Base-by-base conservation (phyloP, 2,797 vertebrate species). In the Mormyrops attenuatus region DNA sequence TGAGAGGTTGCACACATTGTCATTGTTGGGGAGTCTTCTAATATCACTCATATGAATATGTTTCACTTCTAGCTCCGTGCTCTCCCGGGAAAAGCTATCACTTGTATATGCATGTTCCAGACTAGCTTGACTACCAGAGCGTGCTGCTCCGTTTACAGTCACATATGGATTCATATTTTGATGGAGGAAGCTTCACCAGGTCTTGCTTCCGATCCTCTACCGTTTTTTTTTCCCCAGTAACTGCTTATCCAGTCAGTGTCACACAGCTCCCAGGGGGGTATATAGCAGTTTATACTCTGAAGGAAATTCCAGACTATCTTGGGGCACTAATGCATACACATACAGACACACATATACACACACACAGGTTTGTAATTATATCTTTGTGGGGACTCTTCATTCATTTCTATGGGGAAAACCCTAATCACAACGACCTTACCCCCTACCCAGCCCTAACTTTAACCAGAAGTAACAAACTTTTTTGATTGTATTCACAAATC, bases 71-170 rank as follows among this genome's bases (percentile, higher is more conserved):
- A 92, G 91, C 92, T 91, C 50, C 0, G 5, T 93, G 38, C 20
- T 92, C 92, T 92, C 89, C 94, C 88, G 88, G 84, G 47, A 86
- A 88, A 93, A 89, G 93, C 93, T 93, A 91, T 88, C 26, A 89
- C 93, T 94, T 93, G 93, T 93, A 93, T 92, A 93, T 93, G 91
- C 92, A 26, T 80, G 77, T 88, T 90, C 49, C 91, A 95, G 94
- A 95, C 95, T 94, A 93, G 94, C 82, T 91, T 91, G 92, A 96
- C 93, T 92, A 93, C 93, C 88, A 89, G 77, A 90, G 15, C 77
- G 5, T 89, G n/a, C 89, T 49, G 92, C 91, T 91, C 91, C 91
- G 93, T 95, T 94, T 93, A 93, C 92, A 92, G 92, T 91, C 77
- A 87, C 92, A 53, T 41, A 38, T 82, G 53, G 77, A 38, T 41